Conservation (phyloP, 2,113 vertebrate species). For the Corapipo altera region DNA sequence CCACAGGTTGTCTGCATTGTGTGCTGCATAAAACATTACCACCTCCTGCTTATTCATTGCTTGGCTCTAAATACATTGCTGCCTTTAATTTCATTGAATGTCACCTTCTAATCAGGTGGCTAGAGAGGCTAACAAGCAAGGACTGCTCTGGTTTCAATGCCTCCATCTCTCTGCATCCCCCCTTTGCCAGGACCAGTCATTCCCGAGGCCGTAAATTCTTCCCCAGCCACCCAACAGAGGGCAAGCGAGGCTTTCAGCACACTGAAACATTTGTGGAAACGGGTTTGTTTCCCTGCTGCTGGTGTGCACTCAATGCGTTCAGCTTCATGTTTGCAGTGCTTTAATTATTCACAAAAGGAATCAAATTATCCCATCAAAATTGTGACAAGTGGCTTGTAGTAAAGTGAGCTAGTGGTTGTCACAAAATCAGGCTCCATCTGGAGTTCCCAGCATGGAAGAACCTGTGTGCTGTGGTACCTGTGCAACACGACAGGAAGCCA, state of each 20-base stretch:
- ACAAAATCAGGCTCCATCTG: background rate
- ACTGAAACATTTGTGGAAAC: accelerated
- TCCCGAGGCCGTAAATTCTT: background rate
- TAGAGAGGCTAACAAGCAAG: background rate
- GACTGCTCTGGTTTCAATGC: background rate
- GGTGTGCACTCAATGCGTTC: background rate
- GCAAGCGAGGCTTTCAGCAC: slow-evolving; percentile 24
- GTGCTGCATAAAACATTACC: slow-evolving; percentile 23
- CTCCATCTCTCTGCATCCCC: background rate
- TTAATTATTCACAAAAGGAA: background rate
- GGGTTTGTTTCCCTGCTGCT: background rate
- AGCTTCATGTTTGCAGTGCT: background rate
- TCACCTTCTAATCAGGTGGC: slow-evolving; percentile 45
- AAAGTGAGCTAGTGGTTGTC: background rate
- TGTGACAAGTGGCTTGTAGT: accelerated
- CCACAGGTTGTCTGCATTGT: slow-evolving; percentile 10
- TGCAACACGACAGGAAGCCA: background rate
- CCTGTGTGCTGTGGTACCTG: background rate
- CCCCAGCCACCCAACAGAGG: slow-evolving; percentile 59
- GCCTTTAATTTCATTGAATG: slow-evolving; percentile 28
- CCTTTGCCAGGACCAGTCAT: background rate
- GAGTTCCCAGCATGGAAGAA: background rate
- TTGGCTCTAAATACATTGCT: background rate
- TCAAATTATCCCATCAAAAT: background rate
- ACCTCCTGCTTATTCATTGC: background rate